A percentile compares a stretch with the other conserved stretches of the same genome.
These are phyloP conservation scores for Malaclemys terrapin DNA, from an alignment of 2,113 vertebrate genomes.

Conservation along the genomic window DNA sequence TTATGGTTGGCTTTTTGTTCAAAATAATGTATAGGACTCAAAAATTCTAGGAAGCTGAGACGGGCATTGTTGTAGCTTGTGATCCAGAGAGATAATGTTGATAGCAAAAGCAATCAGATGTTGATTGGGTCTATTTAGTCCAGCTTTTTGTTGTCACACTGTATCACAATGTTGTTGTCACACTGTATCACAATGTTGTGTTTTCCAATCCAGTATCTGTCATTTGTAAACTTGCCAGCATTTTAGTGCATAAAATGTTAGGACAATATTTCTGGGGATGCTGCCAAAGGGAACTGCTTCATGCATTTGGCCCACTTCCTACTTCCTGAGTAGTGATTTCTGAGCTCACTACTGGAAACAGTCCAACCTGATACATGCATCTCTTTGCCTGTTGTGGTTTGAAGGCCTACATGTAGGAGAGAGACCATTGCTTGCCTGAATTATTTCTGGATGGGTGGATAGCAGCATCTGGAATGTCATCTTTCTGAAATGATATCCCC, in stretches of 20 bases:
- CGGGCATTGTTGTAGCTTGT: neutral
- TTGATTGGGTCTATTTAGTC: neutral
- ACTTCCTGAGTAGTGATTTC: neutral
- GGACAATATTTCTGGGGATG: constrained; percentile 50
- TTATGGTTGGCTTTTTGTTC: neutral
- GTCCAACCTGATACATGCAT: fast-evolving
- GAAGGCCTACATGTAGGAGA: neutral
- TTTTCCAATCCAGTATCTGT: constrained; percentile 9
- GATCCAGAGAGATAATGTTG: neutral
- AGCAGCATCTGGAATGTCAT: fast-evolving
- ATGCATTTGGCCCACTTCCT: neutral
- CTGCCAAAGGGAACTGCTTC: constrained; percentile 38
- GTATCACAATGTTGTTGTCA: neutral
- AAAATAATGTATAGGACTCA: neutral
- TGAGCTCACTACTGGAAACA: neutral
- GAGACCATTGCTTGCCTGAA: neutral
- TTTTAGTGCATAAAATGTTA: neutral
- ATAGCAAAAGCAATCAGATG: constrained; percentile 29
- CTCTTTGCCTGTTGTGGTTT: fast-evolving
- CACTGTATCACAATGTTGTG: neutral
- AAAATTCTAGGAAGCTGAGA: neutral
- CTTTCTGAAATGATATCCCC: neutral
- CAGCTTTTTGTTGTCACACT: neutral
- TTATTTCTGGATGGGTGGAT: neutral
- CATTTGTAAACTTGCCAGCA: constrained; percentile 36